These are phyloP conservation scores for Andrena bicolor DNA, from an alignment of 2,888 invertebrate species.

Conservation along the genomic window DNA sequence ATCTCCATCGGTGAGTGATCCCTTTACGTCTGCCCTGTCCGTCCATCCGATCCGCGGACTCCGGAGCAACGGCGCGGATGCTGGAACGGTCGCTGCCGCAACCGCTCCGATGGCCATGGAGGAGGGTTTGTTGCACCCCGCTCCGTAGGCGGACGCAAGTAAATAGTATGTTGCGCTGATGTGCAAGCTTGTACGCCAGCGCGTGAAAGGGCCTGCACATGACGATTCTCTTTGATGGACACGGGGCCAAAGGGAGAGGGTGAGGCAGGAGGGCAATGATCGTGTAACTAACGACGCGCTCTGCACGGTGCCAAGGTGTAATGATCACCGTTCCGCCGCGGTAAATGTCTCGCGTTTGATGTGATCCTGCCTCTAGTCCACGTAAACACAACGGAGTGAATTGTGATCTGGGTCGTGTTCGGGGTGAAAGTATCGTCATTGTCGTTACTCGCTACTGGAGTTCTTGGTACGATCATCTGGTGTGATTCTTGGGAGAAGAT, in stretches of 20 bases:
- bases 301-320: background rate
- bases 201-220: conserved; percentile 31
- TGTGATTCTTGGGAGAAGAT: too few relatives aligned
- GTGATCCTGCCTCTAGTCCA: background rate
- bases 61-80: conserved; percentile 15
- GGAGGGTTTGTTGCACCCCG: conserved; percentile 56
- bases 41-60: background rate
- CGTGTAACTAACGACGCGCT: conserved; percentile 29
- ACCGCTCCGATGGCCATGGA: conserved; percentile 30
- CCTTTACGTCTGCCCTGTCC: conserved; percentile 1
- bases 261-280: background rate
- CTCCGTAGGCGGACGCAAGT: conserved; percentile 26
- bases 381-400: background rate
- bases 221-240: conserved; percentile 30
- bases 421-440: background rate
- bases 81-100: conserved; percentile 28
- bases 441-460: background rate
- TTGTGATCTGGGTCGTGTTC: background rate
- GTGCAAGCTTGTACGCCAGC: conserved; percentile 11
- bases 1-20: conserved; percentile 79
- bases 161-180: conserved; percentile 42
- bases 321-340: background rate
- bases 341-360: background rate
- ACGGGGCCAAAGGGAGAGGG: background rate
- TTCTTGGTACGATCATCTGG: too few relatives aligned